These are phyloP conservation scores for Morinoia aosen DNA, from an alignment of 2,888 invertebrate species.

Conservation along the genomic window DNA sequence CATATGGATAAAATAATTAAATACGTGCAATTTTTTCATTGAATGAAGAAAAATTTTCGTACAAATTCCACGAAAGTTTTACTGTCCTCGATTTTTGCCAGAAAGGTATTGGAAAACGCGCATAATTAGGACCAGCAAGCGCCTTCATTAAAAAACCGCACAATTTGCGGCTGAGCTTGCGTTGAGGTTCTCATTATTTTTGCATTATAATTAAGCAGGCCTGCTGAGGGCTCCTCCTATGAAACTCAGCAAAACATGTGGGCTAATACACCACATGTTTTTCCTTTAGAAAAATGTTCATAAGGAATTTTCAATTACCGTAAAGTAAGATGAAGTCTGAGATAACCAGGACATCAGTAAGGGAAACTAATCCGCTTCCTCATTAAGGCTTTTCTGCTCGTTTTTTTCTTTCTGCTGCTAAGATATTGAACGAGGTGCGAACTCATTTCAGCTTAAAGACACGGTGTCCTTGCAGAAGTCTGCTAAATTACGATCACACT, in stretches of 20 bases:
- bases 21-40: too few species aligned
- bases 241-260: not conserved
- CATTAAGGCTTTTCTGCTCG: conserved; percentile 7
- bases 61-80: not conserved
- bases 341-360: conserved; percentile 16
- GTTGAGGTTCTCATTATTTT: not conserved
- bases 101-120: not conserved
- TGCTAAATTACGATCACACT: not conserved
- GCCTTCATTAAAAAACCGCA: not conserved
- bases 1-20: too few species aligned
- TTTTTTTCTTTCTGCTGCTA: not conserved
- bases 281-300: conserved; percentile 9
- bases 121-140: not conserved
- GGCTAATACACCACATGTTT: conserved; percentile 10
- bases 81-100: not conserved
- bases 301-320: conserved; percentile 17
- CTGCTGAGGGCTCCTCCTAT: not conserved
- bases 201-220: not conserved
- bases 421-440: not conserved
- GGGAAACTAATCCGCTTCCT: not conserved
- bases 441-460: not conserved
- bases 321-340: conserved; percentile 12
- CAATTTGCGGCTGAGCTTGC: not conserved
- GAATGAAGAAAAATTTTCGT: not conserved
- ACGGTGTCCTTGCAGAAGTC: not conserved